Evolutionary conservation across 2,113 vertebrate genomes (phyloP), one percentile per base, ranked within the genome.

Genomic region (Sturnus vulgaris): DNA sequence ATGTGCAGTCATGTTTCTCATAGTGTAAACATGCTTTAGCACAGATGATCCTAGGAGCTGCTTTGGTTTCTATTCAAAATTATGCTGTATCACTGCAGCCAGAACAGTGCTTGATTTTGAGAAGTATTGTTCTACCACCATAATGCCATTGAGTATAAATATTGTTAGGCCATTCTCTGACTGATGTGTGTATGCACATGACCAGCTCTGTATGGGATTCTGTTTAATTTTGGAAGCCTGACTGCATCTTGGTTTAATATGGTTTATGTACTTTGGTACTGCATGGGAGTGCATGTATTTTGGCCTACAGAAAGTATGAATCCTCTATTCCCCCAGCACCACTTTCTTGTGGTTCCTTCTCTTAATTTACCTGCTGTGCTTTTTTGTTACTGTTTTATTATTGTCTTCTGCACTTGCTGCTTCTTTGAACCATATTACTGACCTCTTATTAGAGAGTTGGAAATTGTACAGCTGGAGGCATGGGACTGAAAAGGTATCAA

Each of bases 161-260:
- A 7, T 49, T 53, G 19, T 30, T 50, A 37, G 8, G 5, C 35
- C 1, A 0, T 49, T 76, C 5, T 79, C 35, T 1, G 3, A 9
- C n/a, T 39, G 49, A 17, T 85, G 46, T 61, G 19, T 55, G 10
- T 40, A 10, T n/a, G 44, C 24, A 27, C 0, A 1, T 78, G 82
- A 71, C 15, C 22, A 7, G 5, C 21, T 55, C 44, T 39, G 1
- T 9, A 1, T 63, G 68, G 53, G 39, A 18, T 79, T 78, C 40
- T 69, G 0, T n/a, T 81, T 56, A n/a, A 61, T 87, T 92, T 73
- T 80, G 59, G 64, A 77, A 91, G 82, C 50, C 33, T 68, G 70
- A 21, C 39, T 90, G 46, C 39, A 27, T 56, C 52, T 59, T 85
- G 31, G 9, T 68, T 93, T 73, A 72, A 66, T 17, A 28, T 16